A percentile compares a stretch with the other conserved stretches of the same genome.
Evolutionary conservation across 2,113 vertebrate species (phyloP).

Genomic region (Heterotis niloticus): DNA sequence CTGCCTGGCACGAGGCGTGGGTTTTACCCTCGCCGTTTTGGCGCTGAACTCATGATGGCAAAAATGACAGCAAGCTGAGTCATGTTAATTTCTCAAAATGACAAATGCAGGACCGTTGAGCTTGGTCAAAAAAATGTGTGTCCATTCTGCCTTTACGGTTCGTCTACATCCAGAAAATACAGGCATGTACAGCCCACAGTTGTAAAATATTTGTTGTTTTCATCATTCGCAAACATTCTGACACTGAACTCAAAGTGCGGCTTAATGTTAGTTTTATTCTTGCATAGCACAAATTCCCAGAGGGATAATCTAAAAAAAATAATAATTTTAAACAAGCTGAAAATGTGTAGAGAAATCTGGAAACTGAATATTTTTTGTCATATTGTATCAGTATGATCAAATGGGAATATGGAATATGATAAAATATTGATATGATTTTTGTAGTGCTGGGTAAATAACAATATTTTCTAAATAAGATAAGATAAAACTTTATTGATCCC

Average conservation of each 20-base stretch:
- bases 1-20: neutral
- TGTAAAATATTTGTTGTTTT: neutral
- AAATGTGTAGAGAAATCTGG: neutral
- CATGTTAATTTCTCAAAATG: too few species aligned
- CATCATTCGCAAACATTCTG: neutral
- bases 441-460: too few species aligned
- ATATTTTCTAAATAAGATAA: too few species aligned
- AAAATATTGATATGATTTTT: slow-evolving; percentile 18
- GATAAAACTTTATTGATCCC: too few species aligned
- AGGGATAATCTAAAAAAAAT: neutral
- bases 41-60: neutral
- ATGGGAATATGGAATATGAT: neutral
- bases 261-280: too few species aligned
- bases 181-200: neutral
- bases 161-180: too few species aligned
- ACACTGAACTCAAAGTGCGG: too few species aligned
- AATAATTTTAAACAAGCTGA: too few species aligned
- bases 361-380: neutral
- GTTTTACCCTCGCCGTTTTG: neutral
- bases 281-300: neutral
- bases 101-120: too few species aligned
- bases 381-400: slow-evolving; percentile 6
- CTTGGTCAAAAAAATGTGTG: too few species aligned
- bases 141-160: too few species aligned
- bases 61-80: too few species aligned